These are phyloP conservation scores for Poeciliopsis occidentalis DNA, from an alignment of 2,113 vertebrate genomes.

Conservation along the genomic window DNA sequence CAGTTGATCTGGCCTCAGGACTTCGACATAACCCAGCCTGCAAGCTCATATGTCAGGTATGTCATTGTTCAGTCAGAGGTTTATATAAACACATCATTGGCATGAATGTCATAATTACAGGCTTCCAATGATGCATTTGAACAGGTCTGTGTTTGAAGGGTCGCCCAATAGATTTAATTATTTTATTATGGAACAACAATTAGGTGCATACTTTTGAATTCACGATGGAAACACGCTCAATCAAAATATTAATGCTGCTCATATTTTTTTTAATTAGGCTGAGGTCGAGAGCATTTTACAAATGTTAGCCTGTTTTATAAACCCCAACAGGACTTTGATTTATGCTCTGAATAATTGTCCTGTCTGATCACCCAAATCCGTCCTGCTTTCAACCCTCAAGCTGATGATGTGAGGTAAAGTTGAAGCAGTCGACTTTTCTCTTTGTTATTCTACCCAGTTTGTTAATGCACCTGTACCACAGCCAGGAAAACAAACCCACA, in stretches of 20 bases:
- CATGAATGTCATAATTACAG: neutral
- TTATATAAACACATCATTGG: neutral
- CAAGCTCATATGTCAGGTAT: neutral
- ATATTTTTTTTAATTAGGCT: too few relatives aligned
- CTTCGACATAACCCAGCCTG: neutral
- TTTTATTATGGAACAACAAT: neutral
- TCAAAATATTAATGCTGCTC: too few relatives aligned
- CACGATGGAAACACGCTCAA: neutral
- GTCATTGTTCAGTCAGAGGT: neutral
- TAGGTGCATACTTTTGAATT: neutral
- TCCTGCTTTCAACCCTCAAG: neutral
- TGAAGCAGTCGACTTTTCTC: too few relatives aligned
- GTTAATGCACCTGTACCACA: neutral
- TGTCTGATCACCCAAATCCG: neutral
- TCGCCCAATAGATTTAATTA: neutral
- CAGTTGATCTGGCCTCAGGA: constrained; percentile 7
- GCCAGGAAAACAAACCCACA: neutral
- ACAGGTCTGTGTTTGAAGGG: neutral
- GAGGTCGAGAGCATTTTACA: too few relatives aligned
- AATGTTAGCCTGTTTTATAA: too few relatives aligned
- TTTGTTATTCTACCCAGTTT: too few relatives aligned
- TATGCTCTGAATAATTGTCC: too few relatives aligned
- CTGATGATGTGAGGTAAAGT: neutral
- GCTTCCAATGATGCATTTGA: neutral
- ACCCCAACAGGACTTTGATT: too few relatives aligned